phyloP scores from a whole-genome alignment of 2,888 invertebrate species.

The Drosophila birchii region DNA sequence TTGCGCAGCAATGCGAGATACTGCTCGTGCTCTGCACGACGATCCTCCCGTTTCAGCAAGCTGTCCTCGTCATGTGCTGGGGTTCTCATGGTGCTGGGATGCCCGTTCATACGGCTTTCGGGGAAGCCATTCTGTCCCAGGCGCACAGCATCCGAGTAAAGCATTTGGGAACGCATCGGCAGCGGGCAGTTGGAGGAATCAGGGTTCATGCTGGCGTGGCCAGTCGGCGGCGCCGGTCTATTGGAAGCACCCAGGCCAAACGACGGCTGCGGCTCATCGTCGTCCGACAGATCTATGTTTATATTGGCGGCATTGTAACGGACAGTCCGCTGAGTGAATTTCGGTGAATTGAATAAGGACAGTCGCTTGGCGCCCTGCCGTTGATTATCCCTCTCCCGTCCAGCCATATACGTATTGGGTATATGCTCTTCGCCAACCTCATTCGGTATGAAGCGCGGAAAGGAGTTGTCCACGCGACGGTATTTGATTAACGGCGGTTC shows the following conservation, averaged over 20 bases:
- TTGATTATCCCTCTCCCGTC: conserved; percentile 3
- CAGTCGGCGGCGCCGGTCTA: conserved; percentile 2
- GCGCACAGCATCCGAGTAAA: conserved; percentile 66
- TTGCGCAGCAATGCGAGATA: conserved; percentile 64
- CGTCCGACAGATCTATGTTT: conserved; percentile 82
- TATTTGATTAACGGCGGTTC: conserved; percentile 52
- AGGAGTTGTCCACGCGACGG: conserved; percentile 67
- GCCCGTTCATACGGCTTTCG: conserved; percentile 38
- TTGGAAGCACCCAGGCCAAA: background rate
- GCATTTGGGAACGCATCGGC: conserved; percentile 26
- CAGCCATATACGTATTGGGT: conserved; percentile 49
- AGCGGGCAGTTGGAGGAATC: conserved; percentile 9
- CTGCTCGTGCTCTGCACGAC: conserved; percentile 57
- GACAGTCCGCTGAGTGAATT: conserved; percentile 57
- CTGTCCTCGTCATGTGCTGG: background rate
- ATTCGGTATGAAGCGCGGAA: conserved; percentile 68
- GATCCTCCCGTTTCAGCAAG: conserved; percentile 41
- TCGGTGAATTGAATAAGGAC: conserved; percentile 75
- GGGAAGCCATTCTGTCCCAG: conserved; percentile 53
- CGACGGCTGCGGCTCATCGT: conserved; percentile 66
- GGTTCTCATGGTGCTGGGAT: conserved; percentile 4
- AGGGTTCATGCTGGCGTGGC: background rate
- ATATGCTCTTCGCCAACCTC: conserved; percentile 49
- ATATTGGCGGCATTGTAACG: conserved; percentile 49
- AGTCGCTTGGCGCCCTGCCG: conserved; percentile 58